phyloP scores from a whole-genome alignment of 1,140 invertebrate genomes.

The Drosophila bocqueti region DNA sequence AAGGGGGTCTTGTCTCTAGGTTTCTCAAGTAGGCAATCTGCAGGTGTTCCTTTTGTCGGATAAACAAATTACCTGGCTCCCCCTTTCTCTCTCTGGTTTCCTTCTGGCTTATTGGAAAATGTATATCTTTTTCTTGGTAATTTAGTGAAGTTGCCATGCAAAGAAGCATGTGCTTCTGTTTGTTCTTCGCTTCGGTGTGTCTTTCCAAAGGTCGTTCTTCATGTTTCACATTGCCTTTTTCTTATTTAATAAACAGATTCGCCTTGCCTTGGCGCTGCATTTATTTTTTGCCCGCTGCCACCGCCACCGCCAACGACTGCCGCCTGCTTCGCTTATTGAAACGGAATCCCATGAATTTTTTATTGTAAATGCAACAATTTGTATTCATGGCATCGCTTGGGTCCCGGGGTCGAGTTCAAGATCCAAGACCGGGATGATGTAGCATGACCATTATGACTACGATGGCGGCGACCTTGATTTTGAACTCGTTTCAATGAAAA shows the following conservation, averaged over 20 bases:
- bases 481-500: conserved; percentile 72
- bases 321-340: conserved; percentile 60
- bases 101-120: conserved; percentile 64
- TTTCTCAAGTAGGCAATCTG: conserved; percentile 50
- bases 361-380: conserved; percentile 78
- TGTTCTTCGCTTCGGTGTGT: conserved; percentile 12
- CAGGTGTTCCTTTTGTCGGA: conserved; percentile 62
- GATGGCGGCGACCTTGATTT: conserved; percentile 68
- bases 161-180: conserved; percentile 39
- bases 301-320: not conserved
- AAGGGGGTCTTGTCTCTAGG: conserved; percentile 21
- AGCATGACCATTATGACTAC: conserved; percentile 48
- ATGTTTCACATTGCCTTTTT: conserved; percentile 57
- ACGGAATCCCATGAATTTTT: conserved; percentile 74
- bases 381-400: conserved; percentile 71
- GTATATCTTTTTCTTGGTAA: conserved; percentile 67
- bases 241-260: conserved; percentile 63
- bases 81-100: conserved; percentile 38
- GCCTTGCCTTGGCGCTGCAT: conserved; percentile 48
- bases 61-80: conserved; percentile 50
- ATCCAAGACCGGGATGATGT: conserved; percentile 59
- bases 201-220: conserved; percentile 57
- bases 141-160: conserved; percentile 63
- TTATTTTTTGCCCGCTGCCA: conserved; percentile 19
- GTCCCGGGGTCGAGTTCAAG: conserved; percentile 43